Conservation (phyloP, 2,113 vertebrate species). For the Meleagris gallopavo region DNA sequence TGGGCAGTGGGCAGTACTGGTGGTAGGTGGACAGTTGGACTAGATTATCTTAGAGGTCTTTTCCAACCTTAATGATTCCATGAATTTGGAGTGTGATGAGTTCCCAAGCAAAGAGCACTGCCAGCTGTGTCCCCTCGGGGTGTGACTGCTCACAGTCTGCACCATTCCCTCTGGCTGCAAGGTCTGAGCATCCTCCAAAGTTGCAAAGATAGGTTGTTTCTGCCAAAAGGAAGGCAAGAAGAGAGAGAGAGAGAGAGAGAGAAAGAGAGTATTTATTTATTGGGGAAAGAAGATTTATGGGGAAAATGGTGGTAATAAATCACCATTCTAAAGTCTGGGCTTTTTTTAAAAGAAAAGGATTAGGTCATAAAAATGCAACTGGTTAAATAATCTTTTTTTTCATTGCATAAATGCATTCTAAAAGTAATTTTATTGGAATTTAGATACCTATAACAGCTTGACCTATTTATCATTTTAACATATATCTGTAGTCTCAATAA, state of each 20-base stretch:
- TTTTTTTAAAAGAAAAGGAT: constrained; percentile 64
- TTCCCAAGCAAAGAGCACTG: not conserved
- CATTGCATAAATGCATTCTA: constrained; percentile 72
- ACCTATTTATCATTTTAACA: constrained; percentile 75
- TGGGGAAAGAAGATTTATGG: constrained; percentile 63
- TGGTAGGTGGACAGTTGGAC: too few species aligned
- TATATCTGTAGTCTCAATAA: constrained; percentile 70
- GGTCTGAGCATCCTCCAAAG: not conserved
- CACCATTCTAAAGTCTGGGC: constrained; percentile 40
- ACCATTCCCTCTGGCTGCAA: not conserved
- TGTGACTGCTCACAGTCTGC: not conserved
- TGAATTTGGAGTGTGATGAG: not conserved
- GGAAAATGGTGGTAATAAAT: constrained; percentile 61
- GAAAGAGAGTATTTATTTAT: constrained; percentile 40
- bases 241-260: not conserved
- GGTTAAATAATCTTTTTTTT: constrained; percentile 74
- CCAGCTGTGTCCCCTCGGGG: constrained; percentile 27
- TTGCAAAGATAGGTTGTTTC: not conserved
- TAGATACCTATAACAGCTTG: constrained; percentile 67
- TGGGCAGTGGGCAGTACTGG: too few species aligned
- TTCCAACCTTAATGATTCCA: too few species aligned
- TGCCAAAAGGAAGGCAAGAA: constrained; percentile 33
- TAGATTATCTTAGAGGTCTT: too few species aligned
- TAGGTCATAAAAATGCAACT: constrained; percentile 74
- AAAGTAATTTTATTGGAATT: constrained; percentile 76